phyloP scores from a whole-genome alignment of 2,113 vertebrate species.

The Forbesichthys papilliferus region DNA sequence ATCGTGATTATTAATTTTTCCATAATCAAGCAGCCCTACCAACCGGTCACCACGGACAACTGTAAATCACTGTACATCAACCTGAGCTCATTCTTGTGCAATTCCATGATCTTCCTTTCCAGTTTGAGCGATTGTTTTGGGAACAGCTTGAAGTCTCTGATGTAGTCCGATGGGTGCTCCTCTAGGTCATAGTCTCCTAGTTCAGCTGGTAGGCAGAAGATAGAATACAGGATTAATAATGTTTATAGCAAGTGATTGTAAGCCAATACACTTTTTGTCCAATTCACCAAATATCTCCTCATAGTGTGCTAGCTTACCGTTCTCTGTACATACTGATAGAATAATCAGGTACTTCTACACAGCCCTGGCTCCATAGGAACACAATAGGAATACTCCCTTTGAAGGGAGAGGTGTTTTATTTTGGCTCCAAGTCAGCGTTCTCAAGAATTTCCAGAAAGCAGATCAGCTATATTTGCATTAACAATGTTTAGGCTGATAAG shows the following conservation, averaged over 20 bases:
- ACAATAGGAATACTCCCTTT: not conserved
- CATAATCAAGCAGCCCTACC: too few relatives aligned
- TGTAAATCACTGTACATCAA: conserved; percentile 48
- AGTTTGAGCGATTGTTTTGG: conserved; percentile 96
- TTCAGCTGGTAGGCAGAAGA: conserved; percentile 79
- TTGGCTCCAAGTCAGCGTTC: too few relatives aligned
- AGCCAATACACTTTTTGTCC: too few relatives aligned
- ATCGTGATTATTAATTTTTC: too few relatives aligned
- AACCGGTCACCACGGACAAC: conserved; percentile 7
- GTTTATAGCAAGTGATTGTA: not conserved
- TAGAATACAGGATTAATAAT: not conserved
- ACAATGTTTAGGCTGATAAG: not conserved
- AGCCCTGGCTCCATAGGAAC: not conserved
- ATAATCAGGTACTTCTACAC: too few relatives aligned
- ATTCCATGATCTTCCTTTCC: conserved; percentile 94
- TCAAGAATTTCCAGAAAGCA: too few relatives aligned
- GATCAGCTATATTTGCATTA: not conserved
- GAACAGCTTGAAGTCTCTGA: conserved; percentile 94
- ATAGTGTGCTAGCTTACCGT: too few relatives aligned
- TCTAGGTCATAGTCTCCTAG: conserved; percentile 94
- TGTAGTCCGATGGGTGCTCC: conserved; percentile 92
- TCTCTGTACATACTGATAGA: too few relatives aligned
- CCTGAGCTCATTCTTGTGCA: conserved; percentile 95
- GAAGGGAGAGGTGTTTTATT: not conserved
- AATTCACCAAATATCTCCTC: too few relatives aligned